These are phyloP conservation scores for Glaucomys volans DNA, from an alignment of 2,113 vertebrate genomes.

Conservation along the genomic window DNA sequence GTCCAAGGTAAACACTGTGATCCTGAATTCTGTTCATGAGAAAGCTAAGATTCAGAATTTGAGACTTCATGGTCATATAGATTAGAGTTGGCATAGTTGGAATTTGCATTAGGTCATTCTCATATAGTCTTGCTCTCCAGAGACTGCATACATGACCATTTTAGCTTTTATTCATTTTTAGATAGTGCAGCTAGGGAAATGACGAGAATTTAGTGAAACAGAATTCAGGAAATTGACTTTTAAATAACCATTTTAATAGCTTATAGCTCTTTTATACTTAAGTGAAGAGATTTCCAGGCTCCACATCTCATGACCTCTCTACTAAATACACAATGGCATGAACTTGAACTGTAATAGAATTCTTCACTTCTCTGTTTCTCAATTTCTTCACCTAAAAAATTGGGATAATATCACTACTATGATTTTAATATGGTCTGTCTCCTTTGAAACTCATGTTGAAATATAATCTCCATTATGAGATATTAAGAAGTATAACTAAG, in stretches of 20 bases:
- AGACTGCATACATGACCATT: neutral
- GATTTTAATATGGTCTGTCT: neutral
- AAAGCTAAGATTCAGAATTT: neutral
- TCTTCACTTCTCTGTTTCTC: neutral
- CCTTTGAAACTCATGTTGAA: neutral
- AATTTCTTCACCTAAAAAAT: constrained; percentile 5
- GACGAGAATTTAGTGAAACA: neutral
- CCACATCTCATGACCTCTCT: neutral
- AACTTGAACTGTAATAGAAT: neutral
- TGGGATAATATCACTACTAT: neutral
- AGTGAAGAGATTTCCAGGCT: neutral
- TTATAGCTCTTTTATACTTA: neutral
- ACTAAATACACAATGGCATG: neutral
- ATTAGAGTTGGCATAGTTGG: neutral
- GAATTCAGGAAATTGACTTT: neutral
- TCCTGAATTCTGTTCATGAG: neutral
- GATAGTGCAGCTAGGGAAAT: neutral
- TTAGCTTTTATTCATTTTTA: neutral
- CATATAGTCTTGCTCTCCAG: neutral
- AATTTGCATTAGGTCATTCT: neutral
- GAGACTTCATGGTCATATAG: neutral
- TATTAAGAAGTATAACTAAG: neutral
- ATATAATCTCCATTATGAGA: neutral
- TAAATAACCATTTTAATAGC: neutral
- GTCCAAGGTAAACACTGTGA: neutral